Evolutionary conservation across 1,140 invertebrate genomes (phyloP).

Genomic region (Bombus picipes): DNA sequence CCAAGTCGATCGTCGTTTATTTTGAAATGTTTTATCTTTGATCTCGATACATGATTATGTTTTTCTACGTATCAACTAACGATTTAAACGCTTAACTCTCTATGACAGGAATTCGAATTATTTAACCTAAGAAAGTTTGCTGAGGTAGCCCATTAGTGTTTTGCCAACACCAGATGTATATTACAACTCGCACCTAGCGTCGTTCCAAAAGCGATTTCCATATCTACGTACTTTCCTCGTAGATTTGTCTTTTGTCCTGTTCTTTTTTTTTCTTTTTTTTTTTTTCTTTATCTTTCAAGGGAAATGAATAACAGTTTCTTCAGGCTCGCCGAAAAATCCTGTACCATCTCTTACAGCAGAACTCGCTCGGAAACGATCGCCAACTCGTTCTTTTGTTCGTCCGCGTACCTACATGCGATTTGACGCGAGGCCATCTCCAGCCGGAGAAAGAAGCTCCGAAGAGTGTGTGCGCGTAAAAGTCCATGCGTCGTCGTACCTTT

Average conservation of each 20-base stretch:
- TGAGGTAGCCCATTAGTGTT: not conserved
- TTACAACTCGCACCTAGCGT: not conserved
- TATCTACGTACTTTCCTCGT: no score
- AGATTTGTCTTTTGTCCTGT: not conserved
- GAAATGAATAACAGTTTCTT: not conserved
- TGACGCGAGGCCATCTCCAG: conserved; percentile 41
- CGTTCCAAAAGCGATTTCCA: not conserved
- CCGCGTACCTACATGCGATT: conserved; percentile 38
- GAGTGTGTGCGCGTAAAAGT: conserved; percentile 27
- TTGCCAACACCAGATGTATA: not conserved
- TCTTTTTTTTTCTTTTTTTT: not conserved
- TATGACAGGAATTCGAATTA: not conserved
- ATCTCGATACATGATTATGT: not conserved
- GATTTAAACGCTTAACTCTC: not conserved
- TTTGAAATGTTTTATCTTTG: not conserved
- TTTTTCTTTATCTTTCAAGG: not conserved
- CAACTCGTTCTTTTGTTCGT: conserved; percentile 52
- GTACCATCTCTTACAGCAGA: not conserved
- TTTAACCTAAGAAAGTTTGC: not conserved
- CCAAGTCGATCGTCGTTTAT: not conserved
- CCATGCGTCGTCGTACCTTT: conserved; percentile 43
- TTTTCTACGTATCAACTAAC: no score
- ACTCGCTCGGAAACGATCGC: conserved; percentile 11
- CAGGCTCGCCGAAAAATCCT: not conserved
- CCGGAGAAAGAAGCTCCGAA: conserved; percentile 40